A percentile compares a stretch with the other conserved stretches of the same genome.
phyloP scores from a whole-genome alignment of 2,797 vertebrate genomes.

The Scarus forsteni region DNA sequence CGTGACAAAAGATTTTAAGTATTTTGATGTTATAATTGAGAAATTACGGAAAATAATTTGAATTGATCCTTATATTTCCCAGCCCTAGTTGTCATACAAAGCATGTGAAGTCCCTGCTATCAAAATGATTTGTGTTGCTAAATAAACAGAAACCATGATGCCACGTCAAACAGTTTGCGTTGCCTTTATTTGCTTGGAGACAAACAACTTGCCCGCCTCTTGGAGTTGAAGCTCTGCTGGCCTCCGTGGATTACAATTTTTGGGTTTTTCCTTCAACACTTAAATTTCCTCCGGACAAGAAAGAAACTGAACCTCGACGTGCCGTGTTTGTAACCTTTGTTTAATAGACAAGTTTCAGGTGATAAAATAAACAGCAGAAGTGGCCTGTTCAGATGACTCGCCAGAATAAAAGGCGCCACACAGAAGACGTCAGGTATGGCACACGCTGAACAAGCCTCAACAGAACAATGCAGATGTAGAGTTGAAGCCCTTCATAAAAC shows the following conservation, averaged over 20 bases:
- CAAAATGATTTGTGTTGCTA: slow-evolving; percentile 49
- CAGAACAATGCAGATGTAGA: slow-evolving; percentile 51
- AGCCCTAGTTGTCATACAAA: slow-evolving; percentile 1
- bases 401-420: slow-evolving; percentile 19
- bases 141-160: slow-evolving; percentile 62
- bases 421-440: slow-evolving; percentile 27
- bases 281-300: slow-evolving; percentile 16
- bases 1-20: too few relatives aligned
- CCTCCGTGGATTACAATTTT: slow-evolving; percentile 15
- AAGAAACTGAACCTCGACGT: slow-evolving; percentile 25
- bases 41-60: too few relatives aligned
- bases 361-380: slow-evolving; percentile 38
- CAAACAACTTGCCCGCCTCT: slow-evolving; percentile 43
- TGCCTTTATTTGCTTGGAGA: slow-evolving; percentile 65
- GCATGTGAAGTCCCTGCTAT: slow-evolving; percentile 9
- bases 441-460: slow-evolving; percentile 50
- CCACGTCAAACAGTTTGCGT: slow-evolving; percentile 61
- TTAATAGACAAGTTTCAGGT: slow-evolving; percentile 54
- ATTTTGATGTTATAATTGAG: too few relatives aligned
- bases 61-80: too few relatives aligned
- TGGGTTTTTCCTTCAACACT: neutral
- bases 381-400: slow-evolving; percentile 31
- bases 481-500: slow-evolving; percentile 71
- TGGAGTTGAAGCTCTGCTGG: neutral
- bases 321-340: slow-evolving; percentile 46